Conservation (phyloP, 2,113 vertebrate species). For the Clinocottus analis region DNA sequence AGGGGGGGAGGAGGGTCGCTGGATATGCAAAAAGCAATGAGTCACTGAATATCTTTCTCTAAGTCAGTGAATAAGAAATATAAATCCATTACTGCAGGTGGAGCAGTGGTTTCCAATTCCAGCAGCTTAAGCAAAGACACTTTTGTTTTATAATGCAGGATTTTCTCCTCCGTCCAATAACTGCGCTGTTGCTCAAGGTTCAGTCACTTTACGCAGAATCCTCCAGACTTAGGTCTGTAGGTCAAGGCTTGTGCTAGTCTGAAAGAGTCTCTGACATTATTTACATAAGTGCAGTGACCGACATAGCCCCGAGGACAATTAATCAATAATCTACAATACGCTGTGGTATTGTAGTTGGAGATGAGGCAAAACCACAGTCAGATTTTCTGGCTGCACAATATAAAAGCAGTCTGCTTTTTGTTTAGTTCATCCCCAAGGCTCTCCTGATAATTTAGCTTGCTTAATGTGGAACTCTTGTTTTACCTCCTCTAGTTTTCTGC, state of each 20-base stretch:
- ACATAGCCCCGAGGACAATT: neutral
- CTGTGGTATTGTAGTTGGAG: neutral
- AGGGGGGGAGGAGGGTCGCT: conserved; percentile 2
- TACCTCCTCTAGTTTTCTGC: neutral
- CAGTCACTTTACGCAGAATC: neutral
- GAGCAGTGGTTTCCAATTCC: conserved; percentile 11
- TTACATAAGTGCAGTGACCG: neutral
- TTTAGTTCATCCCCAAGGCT: neutral
- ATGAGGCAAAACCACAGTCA: neutral
- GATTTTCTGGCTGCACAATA: neutral
- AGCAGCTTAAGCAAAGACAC: neutral
- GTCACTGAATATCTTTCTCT: conserved; percentile 47
- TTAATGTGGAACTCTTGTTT: neutral
- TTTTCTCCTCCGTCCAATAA: neutral
- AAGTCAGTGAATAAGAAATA: conserved; percentile 40
- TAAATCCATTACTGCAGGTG: conserved; percentile 42
- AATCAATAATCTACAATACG: neutral
- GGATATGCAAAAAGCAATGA: conserved; percentile 33
- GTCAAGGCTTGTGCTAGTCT: neutral
- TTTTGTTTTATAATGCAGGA: conserved; percentile 17
- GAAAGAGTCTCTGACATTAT: neutral
- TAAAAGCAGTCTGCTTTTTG: neutral
- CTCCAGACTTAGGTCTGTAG: neutral
- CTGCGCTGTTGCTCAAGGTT: neutral
- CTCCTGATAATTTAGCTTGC: neutral